phyloP scores from a whole-genome alignment of 2,888 invertebrate genomes.

The Helicoverpa assulta region DNA sequence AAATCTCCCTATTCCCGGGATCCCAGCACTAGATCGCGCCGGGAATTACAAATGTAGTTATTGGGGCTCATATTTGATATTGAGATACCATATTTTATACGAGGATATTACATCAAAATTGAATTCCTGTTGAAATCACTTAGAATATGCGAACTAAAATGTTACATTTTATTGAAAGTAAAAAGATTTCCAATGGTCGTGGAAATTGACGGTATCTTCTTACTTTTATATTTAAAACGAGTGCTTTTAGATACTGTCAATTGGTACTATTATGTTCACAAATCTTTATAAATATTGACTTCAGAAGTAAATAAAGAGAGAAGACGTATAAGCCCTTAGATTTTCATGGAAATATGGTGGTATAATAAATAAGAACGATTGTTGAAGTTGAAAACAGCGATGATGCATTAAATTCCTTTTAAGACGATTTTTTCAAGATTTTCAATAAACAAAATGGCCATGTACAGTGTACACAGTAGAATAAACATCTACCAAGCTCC shows the following conservation, averaged over 20 bases:
- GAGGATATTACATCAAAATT: constrained; percentile 65
- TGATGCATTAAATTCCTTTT: no score
- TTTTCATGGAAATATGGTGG: no score
- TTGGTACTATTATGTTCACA: background rate
- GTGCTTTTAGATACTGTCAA: constrained; percentile 12
- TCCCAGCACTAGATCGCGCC: constrained; percentile 52
- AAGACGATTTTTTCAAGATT: background rate
- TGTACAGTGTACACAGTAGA: background rate
- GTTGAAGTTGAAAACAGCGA: no score
- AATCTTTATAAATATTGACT: no score
- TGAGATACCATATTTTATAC: constrained; percentile 64
- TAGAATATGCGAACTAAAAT: constrained; percentile 43
- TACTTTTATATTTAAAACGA: constrained; percentile 8
- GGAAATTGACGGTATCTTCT: constrained; percentile 1
- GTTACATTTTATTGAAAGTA: constrained; percentile 26
- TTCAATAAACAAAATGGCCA: background rate
- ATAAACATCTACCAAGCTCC: background rate
- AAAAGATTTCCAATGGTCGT: constrained; percentile 21
- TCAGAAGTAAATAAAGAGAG: no score
- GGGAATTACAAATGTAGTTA: constrained; percentile 72
- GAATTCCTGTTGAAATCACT: constrained; percentile 57
- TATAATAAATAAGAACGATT: no score
- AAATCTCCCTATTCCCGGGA: constrained; percentile 43
- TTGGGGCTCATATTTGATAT: constrained; percentile 63
- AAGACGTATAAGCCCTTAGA: no score